Evolutionary conservation across 2,888 invertebrate genomes (phyloP).

Genomic region (Dasypolia templi): DNA sequence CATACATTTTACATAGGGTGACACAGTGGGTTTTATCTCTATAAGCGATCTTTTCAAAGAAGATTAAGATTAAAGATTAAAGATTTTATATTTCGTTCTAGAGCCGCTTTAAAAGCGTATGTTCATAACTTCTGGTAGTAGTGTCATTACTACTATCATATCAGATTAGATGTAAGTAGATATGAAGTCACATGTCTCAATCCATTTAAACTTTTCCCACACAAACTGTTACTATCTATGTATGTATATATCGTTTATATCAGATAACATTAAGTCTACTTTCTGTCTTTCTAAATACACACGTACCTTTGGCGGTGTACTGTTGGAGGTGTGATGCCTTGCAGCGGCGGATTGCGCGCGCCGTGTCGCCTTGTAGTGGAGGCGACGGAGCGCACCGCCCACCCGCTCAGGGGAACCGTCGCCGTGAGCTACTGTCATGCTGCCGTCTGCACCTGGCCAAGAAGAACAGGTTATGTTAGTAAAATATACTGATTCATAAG

Average conservation of each 20-base stretch:
- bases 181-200: not conserved
- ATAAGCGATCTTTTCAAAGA: not conserved
- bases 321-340: conserved; percentile 74
- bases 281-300: not conserved
- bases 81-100: not conserved
- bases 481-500: too few relatives aligned
- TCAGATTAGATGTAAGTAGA: not conserved
- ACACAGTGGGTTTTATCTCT: not conserved
- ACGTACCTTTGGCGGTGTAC: conserved; percentile 80
- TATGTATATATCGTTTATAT: too few relatives aligned
- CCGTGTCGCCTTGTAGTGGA: conserved; percentile 92
- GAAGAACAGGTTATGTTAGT: not conserved
- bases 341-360: conserved; percentile 86
- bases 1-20: not conserved
- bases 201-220: not conserved
- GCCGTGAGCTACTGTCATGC: conserved; percentile 87
- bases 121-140: not conserved
- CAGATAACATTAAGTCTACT: not conserved
- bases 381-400: conserved; percentile 91
- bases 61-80: too few relatives aligned
- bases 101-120: not conserved
- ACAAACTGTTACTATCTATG: not conserved
- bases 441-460: conserved; percentile 85
- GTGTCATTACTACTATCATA: not conserved
- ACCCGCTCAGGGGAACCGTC: conserved; percentile 87